These are phyloP conservation scores for Orchesella flavescens DNA, from an alignment of 2,888 invertebrate species.

Conservation along the genomic window DNA sequence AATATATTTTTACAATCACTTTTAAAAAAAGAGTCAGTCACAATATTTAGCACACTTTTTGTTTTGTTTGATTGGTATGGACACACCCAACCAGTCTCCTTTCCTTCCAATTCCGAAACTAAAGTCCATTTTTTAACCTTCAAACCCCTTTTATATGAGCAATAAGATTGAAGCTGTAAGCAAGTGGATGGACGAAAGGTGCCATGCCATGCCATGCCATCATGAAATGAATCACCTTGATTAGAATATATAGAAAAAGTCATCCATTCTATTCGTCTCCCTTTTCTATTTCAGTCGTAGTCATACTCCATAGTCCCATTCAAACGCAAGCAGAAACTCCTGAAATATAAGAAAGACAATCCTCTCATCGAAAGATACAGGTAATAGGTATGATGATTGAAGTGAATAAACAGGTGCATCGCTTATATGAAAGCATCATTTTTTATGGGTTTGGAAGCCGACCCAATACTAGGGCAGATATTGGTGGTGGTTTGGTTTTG, in stretches of 20 bases:
- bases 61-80: constrained; percentile 21
- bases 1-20: not conserved
- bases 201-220: constrained; percentile 19
- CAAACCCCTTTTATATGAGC: constrained; percentile 67
- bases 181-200: constrained; percentile 19
- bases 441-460: too few relatives aligned
- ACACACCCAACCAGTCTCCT: constrained; percentile 54
- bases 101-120: constrained; percentile 52
- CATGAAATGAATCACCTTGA: constrained; percentile 53
- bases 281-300: not conserved
- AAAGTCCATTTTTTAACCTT: constrained; percentile 66
- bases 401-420: not conserved
- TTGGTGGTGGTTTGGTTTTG: too few relatives aligned
- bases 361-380: too few relatives aligned
- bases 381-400: too few relatives aligned
- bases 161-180: not conserved
- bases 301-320: too few relatives aligned
- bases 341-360: too few relatives aligned
- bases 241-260: constrained; percentile 42
- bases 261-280: constrained; percentile 33
- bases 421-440: too few relatives aligned
- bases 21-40: constrained; percentile 6
- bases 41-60: not conserved
- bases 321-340: too few relatives aligned
- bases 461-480: too few relatives aligned